Evolutionary conservation across 2,888 invertebrate species (phyloP), one percentile per base, ranked within the genome.

Genomic region (Acrobasis suavella): DNA sequence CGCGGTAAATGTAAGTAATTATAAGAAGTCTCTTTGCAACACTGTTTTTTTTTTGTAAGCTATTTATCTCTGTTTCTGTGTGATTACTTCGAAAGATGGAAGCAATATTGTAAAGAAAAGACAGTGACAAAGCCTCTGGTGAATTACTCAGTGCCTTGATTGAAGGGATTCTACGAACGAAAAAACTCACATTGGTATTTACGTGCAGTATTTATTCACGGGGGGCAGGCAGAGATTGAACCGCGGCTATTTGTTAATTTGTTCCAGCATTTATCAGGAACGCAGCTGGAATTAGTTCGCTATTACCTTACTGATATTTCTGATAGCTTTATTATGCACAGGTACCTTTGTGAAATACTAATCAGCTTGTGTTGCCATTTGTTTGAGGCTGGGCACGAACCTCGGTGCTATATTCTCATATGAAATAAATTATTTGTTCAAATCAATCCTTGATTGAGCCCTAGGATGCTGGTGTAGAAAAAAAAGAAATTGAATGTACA

Each of bases 181-280:
- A 52, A n/a, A 22, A 17, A 42, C 38, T 9, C 2, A 15, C 55
- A 0, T 15, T 9, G 1, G 42, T 7, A 58, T 17, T 46, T 17
- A 46, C 56, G 56, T 58, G 56, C 46, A 15, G 32, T 52, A 52
- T 52, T 12, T 17, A 17, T 46, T 16, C 42, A 42, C 56, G 39
- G 56, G 56, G 42, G 56, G 56, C 42, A 58, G 56, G 17, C 56
- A 58, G 46, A 58, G 56, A 58, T 58, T 22, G 14, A 58, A 55
- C 15, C 8, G 9, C 17, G 32, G 32, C 55, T 55, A 16, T 38
- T 22, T 58, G 46, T 58, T 16, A 2, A 8, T 46, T 12, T 46
- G 56, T 58, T 15, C 38, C 56, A 9, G 15, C 39, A 16, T 56
- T 38, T 17, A 56, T 56, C 39, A 16, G 38, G 17, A 16, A 58